These are phyloP conservation scores for Rousettus leschenaultii DNA, from an alignment of 2,113 vertebrate species.

Conservation along the genomic window DNA sequence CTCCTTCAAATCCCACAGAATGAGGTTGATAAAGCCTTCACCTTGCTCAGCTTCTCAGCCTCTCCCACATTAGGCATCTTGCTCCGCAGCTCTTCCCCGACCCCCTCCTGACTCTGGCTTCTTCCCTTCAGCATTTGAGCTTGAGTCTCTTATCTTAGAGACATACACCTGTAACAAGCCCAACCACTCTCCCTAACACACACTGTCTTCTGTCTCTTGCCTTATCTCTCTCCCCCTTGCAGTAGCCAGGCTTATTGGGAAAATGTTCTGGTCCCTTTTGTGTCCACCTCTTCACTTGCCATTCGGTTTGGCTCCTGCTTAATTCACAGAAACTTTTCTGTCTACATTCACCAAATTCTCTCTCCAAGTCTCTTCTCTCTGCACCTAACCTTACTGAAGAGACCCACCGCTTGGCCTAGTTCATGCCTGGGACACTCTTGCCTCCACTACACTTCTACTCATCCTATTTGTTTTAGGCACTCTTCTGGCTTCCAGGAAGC, in stretches of 20 bases:
- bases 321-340: background rate
- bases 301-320: background rate
- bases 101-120: background rate
- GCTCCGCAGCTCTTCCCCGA: background rate
- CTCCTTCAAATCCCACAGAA: background rate
- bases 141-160: conserved; percentile 31
- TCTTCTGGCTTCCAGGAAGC: background rate
- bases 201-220: background rate
- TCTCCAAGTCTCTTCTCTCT: background rate
- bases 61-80: background rate
- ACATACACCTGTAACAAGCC: background rate
- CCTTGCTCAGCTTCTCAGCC: background rate
- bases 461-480: background rate
- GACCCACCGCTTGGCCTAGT: background rate
- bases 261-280: background rate
- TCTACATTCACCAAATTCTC: background rate
- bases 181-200: background rate
- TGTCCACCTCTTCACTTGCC: background rate
- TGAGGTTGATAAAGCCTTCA: background rate
- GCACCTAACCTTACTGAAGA: background rate
- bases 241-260: background rate
- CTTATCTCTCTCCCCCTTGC: background rate
- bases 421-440: background rate
- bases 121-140: background rate
- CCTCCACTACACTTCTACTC: background rate